Base-by-base conservation (phyloP, 2,888 invertebrate species). In the Fissipunctia ypsillon region DNA sequence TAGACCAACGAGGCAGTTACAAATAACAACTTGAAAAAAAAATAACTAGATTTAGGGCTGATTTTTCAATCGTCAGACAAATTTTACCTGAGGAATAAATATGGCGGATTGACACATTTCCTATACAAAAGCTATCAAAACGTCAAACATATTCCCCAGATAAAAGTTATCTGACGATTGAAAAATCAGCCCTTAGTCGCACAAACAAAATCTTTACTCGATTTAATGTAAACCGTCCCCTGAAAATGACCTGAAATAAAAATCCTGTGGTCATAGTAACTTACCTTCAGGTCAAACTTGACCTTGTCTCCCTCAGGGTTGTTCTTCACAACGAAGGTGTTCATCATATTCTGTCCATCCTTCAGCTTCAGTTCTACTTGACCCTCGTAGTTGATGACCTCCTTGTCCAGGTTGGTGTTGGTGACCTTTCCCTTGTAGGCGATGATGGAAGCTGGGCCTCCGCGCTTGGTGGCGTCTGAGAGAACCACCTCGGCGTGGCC, bases 391-490 rank as follows among this genome's bases (percentile, higher is more conserved):
- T 95, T 91, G 35, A 93, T 75, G n/a, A 81, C 73, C 0, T 88
- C 74, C 69, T 93, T 93, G 0, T 94, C 93, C 1, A 90, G 69
- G 88, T 95, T 91, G 59, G 90, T 90, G 87, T 95, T 91, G 22
- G 80, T 65, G 2, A 93, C n/a, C 73, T 94, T 96, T 67, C 87
- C 91, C 63, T 93, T 93, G 89, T 95, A 94, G 28, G 83, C 88
- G 80, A 96, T 90, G 67, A 85, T 91, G 28, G 96, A 95, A 0
- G 92, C 93, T 0, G 90, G 83, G 0, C 90, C 94, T 14, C 95
- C 95, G 1, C 95, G 94, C 61, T 94, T 93, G 4, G 90, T 82
- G 0, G 95, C 92, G 72, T 96, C 96, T 0, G 94, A 91, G 16
- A 96, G 78, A 0, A 90, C 38, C 0, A 93, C 61, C 10, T 94